Conservation (phyloP, 2,888 invertebrate genomes). For the Leucophenga maculata region DNA sequence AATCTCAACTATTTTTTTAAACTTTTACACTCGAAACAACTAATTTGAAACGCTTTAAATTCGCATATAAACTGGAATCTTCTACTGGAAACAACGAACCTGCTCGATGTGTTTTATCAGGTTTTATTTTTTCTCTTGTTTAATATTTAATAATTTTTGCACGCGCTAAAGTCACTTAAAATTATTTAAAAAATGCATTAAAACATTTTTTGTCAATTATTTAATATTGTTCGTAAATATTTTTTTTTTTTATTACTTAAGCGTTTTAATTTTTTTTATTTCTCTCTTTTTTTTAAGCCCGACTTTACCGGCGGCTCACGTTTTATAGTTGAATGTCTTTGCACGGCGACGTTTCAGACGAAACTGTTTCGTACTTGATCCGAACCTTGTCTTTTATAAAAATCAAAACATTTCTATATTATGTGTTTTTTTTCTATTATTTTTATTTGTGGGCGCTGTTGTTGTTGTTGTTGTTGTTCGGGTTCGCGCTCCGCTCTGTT, state of each 20-base stretch:
- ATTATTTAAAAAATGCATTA: slow-evolving; percentile 6
- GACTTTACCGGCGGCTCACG: background rate
- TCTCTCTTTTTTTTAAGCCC: background rate
- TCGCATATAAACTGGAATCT: too few species aligned
- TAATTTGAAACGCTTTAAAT: too few species aligned
- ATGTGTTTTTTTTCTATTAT: slow-evolving; percentile 15
- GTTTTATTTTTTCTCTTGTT: background rate
- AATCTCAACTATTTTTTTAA: background rate
- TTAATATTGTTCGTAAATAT: background rate
- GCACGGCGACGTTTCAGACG: slow-evolving; percentile 54
- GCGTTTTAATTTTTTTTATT: slow-evolving; percentile 3
- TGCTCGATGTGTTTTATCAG: background rate
- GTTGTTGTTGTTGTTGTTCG: background rate
- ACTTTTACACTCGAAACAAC: too few species aligned
- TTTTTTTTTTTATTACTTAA: background rate
- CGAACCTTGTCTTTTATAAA: slow-evolving; percentile 64
- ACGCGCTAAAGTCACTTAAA: slow-evolving; percentile 19
- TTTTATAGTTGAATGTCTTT: slow-evolving; percentile 38
- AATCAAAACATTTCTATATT: slow-evolving; percentile 46
- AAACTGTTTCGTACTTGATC: slow-evolving; percentile 62
- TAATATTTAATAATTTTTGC: background rate
- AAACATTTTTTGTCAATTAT: background rate
- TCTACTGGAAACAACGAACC: too few species aligned
- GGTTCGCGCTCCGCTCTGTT: background rate
- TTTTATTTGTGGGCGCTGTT: background rate